Conservation (phyloP, 2,113 vertebrate genomes). For the Pseudopodoces humilis region DNA sequence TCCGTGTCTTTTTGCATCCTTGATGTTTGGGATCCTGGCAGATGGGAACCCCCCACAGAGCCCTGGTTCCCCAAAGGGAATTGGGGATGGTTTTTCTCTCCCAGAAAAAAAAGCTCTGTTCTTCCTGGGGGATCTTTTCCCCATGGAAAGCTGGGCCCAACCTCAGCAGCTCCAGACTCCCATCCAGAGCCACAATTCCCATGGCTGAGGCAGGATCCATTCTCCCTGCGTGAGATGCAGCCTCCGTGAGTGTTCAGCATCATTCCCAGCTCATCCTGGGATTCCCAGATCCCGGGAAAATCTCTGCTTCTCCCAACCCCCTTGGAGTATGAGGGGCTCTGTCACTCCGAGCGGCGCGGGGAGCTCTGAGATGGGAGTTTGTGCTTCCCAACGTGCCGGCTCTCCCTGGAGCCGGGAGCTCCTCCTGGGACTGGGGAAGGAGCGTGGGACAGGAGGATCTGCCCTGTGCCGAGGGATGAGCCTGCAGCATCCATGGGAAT, state of each 20-base stretch:
- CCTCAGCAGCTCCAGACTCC: not conserved
- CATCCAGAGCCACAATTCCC: not conserved
- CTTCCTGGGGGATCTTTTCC: not conserved
- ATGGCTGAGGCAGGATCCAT: not conserved
- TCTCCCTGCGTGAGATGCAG: fast-evolving
- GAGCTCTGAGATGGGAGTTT: not conserved
- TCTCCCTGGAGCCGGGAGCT: not conserved
- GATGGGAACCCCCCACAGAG: fast-evolving
- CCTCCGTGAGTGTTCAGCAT: fast-evolving
- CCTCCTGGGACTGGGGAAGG: not conserved
- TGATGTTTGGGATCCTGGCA: fast-evolving
- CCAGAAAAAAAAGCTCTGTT: fast-evolving
- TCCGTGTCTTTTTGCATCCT: not conserved
- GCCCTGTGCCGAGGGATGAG: not conserved
- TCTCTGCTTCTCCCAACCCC: not conserved
- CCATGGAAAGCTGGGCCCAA: not conserved
- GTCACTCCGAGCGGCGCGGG: fast-evolving
- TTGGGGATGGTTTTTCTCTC: not conserved
- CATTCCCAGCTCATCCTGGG: not conserved
- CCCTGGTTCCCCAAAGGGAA: fast-evolving
- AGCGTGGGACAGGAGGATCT: not conserved
- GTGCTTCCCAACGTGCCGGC: fast-evolving
- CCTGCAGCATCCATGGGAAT: not conserved
- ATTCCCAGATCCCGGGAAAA: not conserved
- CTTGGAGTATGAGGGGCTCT: not conserved